phyloP scores from a whole-genome alignment of 1,140 invertebrate genomes.

The Drosophila pseudoananassae region DNA sequence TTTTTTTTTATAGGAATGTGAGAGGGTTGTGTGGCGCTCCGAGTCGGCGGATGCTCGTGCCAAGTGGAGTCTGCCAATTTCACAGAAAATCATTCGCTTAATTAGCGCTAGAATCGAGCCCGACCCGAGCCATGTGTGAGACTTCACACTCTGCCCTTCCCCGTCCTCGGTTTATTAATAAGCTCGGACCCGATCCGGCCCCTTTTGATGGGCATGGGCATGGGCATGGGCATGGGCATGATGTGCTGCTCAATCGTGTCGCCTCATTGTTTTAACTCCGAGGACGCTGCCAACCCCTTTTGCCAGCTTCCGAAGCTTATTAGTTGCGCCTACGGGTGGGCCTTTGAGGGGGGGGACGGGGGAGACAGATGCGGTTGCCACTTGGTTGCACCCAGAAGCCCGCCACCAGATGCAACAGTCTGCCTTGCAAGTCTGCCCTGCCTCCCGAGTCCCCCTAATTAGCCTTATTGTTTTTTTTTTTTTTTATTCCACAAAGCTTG shows the following conservation, averaged over 20 bases:
- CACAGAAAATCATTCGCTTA: conserved; percentile 67
- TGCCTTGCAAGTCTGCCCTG: neutral
- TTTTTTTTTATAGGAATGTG: no score
- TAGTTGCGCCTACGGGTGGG: conserved; percentile 48
- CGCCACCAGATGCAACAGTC: conserved; percentile 24
- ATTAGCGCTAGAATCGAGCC: conserved; percentile 53
- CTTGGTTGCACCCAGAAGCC: conserved; percentile 51
- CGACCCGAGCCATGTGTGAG: conserved; percentile 52
- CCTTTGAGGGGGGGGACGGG: conserved; percentile 6
- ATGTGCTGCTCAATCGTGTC: no score
- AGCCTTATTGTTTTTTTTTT: conserved; percentile 18
- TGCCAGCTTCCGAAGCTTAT: conserved; percentile 42
- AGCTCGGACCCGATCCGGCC: conserved; percentile 43
- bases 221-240: no score
- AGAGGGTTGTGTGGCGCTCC: neutral
- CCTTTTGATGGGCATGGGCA: no score
- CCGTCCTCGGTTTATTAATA: conserved; percentile 63
- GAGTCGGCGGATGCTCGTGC: conserved; percentile 31
- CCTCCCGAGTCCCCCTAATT: conserved; percentile 22
- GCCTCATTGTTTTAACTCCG: conserved; percentile 75
- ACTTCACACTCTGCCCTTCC: conserved; percentile 61
- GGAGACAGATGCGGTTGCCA: conserved; percentile 53
- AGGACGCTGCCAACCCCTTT: conserved; percentile 49
- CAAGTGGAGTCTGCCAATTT: conserved; percentile 57
- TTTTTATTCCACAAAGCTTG: neutral